A percentile compares a stretch with the other conserved stretches of the same genome.
phyloP scores from a whole-genome alignment of 2,113 vertebrate species.

The Platichthys flesus region DNA sequence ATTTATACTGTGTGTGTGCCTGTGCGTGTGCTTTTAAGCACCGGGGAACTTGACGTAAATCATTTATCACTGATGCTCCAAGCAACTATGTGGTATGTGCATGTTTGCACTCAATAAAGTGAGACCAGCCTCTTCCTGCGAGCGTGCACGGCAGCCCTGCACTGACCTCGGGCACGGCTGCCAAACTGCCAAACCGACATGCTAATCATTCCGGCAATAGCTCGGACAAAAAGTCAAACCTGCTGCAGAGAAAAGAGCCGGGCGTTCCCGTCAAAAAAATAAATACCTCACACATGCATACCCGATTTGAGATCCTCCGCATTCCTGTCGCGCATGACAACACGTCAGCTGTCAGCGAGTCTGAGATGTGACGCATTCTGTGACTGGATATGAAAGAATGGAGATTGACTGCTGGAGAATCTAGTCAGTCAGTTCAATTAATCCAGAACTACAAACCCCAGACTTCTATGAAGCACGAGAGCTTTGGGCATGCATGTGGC shows the following conservation, averaged over 20 bases:
- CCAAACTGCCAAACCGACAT: conserved; percentile 7
- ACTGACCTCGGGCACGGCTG: not conserved
- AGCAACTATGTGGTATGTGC: not conserved
- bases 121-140: not conserved
- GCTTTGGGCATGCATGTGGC: conserved; percentile 9
- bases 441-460: not conserved
- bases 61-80: not conserved
- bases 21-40: not conserved
- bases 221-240: not conserved
- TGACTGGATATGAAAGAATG: not conserved
- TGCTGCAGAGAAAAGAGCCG: not conserved
- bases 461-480: not conserved
- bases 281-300: not conserved
- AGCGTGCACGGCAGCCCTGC: too few relatives aligned
- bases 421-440: conserved; percentile 23
- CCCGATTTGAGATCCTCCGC: not conserved
- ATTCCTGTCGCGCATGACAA: not conserved
- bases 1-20: not conserved
- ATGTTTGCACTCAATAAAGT: not conserved
- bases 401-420: not conserved
- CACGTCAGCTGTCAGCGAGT: not conserved
- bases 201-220: not conserved
- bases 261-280: conserved; percentile 1
- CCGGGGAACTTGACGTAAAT: not conserved
- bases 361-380: not conserved